Conservation (phyloP, 2,113 vertebrate genomes). For the Clarias macrocephalus region DNA sequence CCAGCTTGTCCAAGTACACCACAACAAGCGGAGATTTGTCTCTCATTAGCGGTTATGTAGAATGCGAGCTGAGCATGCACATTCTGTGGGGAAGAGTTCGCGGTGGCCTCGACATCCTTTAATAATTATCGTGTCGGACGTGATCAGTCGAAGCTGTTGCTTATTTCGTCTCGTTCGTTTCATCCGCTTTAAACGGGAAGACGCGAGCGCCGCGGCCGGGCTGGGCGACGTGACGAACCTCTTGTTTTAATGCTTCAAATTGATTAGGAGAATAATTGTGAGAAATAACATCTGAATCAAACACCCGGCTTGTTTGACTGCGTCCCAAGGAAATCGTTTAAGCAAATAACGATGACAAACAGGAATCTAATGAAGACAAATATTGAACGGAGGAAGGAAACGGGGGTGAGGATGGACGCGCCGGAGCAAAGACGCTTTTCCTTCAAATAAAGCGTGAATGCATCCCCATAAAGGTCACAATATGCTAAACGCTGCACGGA, state of each 20-base stretch:
- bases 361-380: neutral
- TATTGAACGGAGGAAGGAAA: neutral
- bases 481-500: slow-evolving; percentile 6
- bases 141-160: slow-evolving; percentile 14
- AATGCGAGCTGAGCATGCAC: neutral
- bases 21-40: neutral
- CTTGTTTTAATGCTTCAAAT: no score
- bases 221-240: neutral
- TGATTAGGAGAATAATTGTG: no score
- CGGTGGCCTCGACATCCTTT: neutral
- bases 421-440: neutral
- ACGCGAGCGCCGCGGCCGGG: neutral
- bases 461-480: slow-evolving; percentile 13
- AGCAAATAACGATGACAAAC: neutral
- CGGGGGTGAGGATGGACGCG: neutral
- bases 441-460: neutral
- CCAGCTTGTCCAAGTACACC: neutral
- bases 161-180: neutral
- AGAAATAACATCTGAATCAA: neutral
- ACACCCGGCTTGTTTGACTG: neutral
- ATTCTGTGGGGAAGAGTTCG: neutral
- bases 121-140: neutral
- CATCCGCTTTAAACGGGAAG: neutral
- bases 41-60: neutral
- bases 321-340: neutral